phyloP scores from a whole-genome alignment of 2,113 vertebrate species.

The Pyxicephalus adspersus region DNA sequence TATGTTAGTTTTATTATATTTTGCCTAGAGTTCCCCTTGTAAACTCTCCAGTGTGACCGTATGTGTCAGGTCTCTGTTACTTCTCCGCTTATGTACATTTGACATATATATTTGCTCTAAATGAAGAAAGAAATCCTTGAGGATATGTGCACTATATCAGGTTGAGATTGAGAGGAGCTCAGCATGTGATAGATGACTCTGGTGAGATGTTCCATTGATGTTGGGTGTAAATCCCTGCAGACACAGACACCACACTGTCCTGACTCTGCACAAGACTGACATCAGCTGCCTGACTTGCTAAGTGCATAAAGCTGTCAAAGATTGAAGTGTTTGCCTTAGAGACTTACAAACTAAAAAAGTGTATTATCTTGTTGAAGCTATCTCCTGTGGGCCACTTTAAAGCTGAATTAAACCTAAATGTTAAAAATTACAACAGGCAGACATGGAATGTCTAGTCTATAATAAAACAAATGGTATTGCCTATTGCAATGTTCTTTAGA shows the following conservation, averaged over 20 bases:
- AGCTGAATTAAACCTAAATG: not conserved
- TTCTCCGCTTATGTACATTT: not conserved
- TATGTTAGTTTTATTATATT: too few species aligned
- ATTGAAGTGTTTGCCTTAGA: conserved; percentile 56
- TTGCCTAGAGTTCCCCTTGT: too few species aligned
- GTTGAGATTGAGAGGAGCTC: conserved; percentile 39
- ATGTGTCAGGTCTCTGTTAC: not conserved
- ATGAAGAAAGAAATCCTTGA: conserved; percentile 32
- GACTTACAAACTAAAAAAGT: conserved; percentile 23
- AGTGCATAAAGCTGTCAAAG: conserved; percentile 56
- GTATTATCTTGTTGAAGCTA: conserved; percentile 3
- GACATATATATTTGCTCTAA: conserved; percentile 1
- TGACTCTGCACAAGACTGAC: conserved; percentile 56
- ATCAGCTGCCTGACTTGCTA: conserved; percentile 49
- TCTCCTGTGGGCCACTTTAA: not conserved
- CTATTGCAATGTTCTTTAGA: too few species aligned
- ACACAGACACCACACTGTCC: not conserved
- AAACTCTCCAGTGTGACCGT: too few species aligned
- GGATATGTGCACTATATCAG: conserved; percentile 39
- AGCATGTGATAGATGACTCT: conserved; percentile 44
- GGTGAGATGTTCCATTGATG: conserved; percentile 33
- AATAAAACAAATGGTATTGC: too few species aligned
- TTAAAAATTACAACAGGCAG: too few species aligned
- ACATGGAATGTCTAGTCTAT: too few species aligned
- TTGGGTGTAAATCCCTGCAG: conserved; percentile 41